Evolutionary conservation across 2,888 invertebrate species (phyloP), one percentile per base, ranked within the genome.

Genomic region (Agonopterix alstromeriana): DNA sequence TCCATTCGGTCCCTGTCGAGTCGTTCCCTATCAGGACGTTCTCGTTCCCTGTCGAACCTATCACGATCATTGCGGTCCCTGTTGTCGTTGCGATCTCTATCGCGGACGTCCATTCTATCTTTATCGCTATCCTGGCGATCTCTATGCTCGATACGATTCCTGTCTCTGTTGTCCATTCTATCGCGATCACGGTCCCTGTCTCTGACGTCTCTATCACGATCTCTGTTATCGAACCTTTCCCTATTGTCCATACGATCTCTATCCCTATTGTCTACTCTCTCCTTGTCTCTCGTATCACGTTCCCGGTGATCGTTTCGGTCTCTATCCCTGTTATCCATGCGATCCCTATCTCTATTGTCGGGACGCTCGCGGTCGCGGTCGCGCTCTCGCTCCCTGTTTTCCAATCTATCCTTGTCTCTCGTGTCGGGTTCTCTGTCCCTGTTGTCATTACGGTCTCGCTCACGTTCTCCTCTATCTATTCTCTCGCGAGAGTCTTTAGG

Each of bases 71-170:
- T 43, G 10, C 63, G 54, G 14, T 63, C 67, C 50, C 73, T 70
- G 46, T 70, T 75, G 47, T 77, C 75, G 48, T 79, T 80, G 36
- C 86, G 78, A 49, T 81, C 79, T 48, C 77, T 62, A 42, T 83
- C 81, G 10, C 70, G 67, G n/a, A 58, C 60, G 27, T 73, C 80
- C 54, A 45, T 56, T 60, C 61, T 69, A 56, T 65, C 71, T 58
- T 65, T 63, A 41, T 70, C 64, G 43, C 55, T 60, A 14, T 69
- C 62, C 7, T 54, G 55, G 40, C 69, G 63, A 41, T 70, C 65
- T 41, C 70, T 62, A 42, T 65, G 63, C 17, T 72, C 72, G 54
- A 58, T 53, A 3, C 71, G 65, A 35, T 63, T 61, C 46, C 70
- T 61, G 48, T 68, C 62, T 52, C 60, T 65, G 38, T 68, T 55